phyloP scores from a whole-genome alignment of 2,888 invertebrate species.

The Drosophila falleni region DNA sequence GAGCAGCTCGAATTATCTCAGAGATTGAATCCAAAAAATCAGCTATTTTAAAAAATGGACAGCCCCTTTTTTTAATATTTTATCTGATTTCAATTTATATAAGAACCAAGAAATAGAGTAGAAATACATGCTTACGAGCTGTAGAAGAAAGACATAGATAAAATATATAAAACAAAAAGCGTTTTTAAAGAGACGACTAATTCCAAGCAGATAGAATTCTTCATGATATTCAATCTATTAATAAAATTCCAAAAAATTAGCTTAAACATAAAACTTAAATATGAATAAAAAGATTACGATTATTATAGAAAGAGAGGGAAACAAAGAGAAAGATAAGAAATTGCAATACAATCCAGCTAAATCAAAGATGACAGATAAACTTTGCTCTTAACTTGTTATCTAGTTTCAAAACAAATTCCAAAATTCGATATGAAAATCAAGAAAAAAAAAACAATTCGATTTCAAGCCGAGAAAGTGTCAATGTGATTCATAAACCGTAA shows the following conservation, averaged over 20 bases:
- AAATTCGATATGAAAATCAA: constrained; percentile 1
- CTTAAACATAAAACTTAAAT: too few species aligned
- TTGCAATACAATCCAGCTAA: neutral
- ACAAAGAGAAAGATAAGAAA: neutral
- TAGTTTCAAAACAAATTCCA: neutral
- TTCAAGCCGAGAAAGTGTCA: neutral
- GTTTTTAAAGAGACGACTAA: too few species aligned
- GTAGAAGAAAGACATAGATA: too few species aligned
- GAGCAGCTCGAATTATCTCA: constrained; percentile 1
- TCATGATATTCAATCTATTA: too few species aligned
- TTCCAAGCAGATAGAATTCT: too few species aligned
- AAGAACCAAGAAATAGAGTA: neutral
- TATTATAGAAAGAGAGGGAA: too few species aligned
- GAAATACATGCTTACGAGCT: too few species aligned
- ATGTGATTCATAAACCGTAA: neutral
- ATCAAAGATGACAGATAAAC: neutral
- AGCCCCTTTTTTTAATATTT: too few species aligned
- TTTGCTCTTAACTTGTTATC: neutral
- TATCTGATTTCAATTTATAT: neutral
- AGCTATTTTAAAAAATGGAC: neutral
- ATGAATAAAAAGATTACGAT: too few species aligned
- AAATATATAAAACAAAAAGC: too few species aligned
- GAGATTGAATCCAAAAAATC: constrained; percentile 1
- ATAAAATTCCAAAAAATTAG: too few species aligned
- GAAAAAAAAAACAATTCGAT: neutral